These are phyloP conservation scores for Heliconius nattereri DNA, from an alignment of 1,140 invertebrate species.

Conservation along the genomic window DNA sequence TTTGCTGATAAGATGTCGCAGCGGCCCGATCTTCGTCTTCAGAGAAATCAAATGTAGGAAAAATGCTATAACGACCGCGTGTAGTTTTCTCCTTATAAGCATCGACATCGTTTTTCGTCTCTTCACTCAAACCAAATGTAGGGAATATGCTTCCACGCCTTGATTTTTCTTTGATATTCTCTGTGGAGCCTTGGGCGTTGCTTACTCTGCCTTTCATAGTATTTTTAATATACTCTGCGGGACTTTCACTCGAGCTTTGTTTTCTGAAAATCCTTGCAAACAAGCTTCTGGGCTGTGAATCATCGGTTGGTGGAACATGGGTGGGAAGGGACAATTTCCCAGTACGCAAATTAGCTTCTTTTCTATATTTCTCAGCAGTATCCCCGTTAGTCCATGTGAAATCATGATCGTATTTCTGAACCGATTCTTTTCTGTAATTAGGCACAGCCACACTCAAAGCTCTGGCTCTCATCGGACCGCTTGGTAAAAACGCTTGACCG, in stretches of 20 bases:
- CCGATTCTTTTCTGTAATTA: constrained; percentile 70
- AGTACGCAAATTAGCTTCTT: constrained; percentile 76
- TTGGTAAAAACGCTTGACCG: constrained; percentile 74
- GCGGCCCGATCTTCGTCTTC: constrained; percentile 67
- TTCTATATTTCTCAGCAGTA: constrained; percentile 82
- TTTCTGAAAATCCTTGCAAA: constrained; percentile 64
- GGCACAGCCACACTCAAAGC: constrained; percentile 79
- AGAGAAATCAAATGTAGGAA: constrained; percentile 71
- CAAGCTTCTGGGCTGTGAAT: constrained; percentile 57
- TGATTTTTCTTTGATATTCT: constrained; percentile 53
- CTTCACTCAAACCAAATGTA: constrained; percentile 53
- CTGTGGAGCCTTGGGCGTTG: constrained; percentile 47
- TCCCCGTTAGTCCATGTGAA: constrained; percentile 87
- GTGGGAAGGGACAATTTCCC: constrained; percentile 70
- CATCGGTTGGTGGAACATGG: constrained; percentile 41
- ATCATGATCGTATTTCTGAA: constrained; percentile 78
- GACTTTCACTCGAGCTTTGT: constrained; percentile 62
- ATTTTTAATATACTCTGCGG: constrained; percentile 66
- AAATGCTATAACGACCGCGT: constrained; percentile 67
- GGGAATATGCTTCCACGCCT: constrained; percentile 66
- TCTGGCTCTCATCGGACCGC: constrained; percentile 77
- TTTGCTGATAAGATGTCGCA: constrained; percentile 59
- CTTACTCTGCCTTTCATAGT: constrained; percentile 63
- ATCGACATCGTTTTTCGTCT: constrained; percentile 55
- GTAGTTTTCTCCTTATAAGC: constrained; percentile 67